Percentiles rank a stretch among this genome's conserved stretches.
Conservation (phyloP, 1,140 invertebrate species). For the Drosophila rhopaloa region DNA sequence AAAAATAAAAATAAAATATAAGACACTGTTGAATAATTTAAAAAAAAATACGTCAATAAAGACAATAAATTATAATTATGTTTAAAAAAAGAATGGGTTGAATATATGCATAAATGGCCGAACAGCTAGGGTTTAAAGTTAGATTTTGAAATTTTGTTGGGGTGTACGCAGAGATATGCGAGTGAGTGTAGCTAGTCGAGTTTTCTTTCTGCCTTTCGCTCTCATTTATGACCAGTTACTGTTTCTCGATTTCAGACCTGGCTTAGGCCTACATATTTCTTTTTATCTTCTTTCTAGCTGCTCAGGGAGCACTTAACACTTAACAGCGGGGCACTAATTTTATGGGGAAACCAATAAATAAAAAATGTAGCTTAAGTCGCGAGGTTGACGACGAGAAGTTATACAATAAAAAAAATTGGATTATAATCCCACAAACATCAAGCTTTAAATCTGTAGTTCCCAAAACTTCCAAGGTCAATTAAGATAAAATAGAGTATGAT, state of each 20-base stretch:
- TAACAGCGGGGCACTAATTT: slow-evolving; percentile 42
- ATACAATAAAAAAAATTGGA: background rate
- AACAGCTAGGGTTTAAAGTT: too few relatives aligned
- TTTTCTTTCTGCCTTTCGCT: slow-evolving; percentile 41
- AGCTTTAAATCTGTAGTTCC: background rate
- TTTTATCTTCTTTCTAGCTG: slow-evolving; percentile 2
- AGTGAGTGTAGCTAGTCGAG: slow-evolving; percentile 3
- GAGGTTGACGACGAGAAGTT: background rate
- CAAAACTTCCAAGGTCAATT: too few relatives aligned
- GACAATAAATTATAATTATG: too few relatives aligned
- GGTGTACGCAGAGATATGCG: too few relatives aligned
- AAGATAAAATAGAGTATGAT: too few relatives aligned
- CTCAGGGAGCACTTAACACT: slow-evolving; percentile 28
- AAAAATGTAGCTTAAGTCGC: background rate
- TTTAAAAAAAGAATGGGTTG: too few relatives aligned
- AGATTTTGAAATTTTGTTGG: too few relatives aligned
- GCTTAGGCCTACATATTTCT: slow-evolving; percentile 23
- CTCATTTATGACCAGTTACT: slow-evolving; percentile 33
- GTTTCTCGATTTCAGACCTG: slow-evolving; percentile 3
- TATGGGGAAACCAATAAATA: slow-evolving; percentile 12
- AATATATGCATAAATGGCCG: too few relatives aligned
- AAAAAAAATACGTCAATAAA: too few relatives aligned
- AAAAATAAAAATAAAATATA: too few relatives aligned
- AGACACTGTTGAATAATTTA: too few relatives aligned
- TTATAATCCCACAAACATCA: background rate